These are phyloP conservation scores for Magallana gigas DNA, from an alignment of 1,140 invertebrate species.

Conservation along the genomic window DNA sequence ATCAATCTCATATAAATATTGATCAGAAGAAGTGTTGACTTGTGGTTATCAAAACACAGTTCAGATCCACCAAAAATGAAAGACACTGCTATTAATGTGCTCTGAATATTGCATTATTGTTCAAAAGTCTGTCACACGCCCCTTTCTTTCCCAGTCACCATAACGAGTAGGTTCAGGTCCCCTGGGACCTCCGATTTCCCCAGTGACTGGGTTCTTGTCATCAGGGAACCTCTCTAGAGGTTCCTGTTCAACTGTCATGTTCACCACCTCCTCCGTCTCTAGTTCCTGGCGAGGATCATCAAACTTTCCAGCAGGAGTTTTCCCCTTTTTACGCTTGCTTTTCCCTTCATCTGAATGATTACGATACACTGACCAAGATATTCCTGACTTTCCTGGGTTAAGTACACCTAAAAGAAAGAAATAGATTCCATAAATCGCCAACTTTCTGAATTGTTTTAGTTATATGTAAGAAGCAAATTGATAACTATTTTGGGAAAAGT, in stretches of 20 bases:
- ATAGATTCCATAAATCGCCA: too few relatives aligned
- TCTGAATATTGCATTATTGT: too few relatives aligned
- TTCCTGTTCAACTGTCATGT: conserved; percentile 91
- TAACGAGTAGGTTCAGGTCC: conserved; percentile 99
- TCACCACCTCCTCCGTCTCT: conserved; percentile 76
- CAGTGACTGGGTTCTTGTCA: conserved; percentile 93
- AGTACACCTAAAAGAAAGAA: not conserved
- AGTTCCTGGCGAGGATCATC: conserved; percentile 82
- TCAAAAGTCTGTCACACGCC: conserved; percentile 96
- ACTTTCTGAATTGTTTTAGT: too few relatives aligned
- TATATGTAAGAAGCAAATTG: too few relatives aligned
- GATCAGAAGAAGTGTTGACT: too few relatives aligned
- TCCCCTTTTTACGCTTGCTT: conserved; percentile 59
- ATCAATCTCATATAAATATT: too few relatives aligned
- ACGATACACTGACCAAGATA: not conserved
- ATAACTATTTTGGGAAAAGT: too few relatives aligned
- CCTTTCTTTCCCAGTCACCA: conserved; percentile 99
- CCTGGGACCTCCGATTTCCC: conserved; percentile 94
- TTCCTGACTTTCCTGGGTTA: not conserved
- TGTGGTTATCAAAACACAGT: too few relatives aligned
- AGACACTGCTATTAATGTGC: not conserved
- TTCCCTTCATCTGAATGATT: conserved; percentile 52
- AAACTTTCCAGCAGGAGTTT: conserved; percentile 82
- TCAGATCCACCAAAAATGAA: not conserved
- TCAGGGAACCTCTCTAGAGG: conserved; percentile 92